phyloP scores from a whole-genome alignment of 2,797 vertebrate species.

The Dipus sagitta region DNA sequence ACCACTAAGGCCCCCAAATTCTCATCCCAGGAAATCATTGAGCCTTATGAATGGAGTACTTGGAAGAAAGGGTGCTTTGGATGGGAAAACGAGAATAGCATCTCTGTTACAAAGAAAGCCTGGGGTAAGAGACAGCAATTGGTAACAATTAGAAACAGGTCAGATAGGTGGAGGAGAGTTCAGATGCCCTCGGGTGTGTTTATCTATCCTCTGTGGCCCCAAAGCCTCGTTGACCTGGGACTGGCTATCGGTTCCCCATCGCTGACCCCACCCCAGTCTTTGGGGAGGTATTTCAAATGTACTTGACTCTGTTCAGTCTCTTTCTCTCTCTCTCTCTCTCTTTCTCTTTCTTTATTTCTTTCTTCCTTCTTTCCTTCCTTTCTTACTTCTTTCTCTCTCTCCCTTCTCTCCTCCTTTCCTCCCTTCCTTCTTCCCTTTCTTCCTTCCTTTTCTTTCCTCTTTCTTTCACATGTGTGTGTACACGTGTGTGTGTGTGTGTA shows the following conservation, averaged over 20 bases:
- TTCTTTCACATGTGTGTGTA: no score
- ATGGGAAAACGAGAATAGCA: slow-evolving; percentile 7
- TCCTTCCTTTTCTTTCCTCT: no score
- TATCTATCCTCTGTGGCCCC: slow-evolving; percentile 56
- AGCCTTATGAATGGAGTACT: slow-evolving; percentile 21
- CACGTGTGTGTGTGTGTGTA: no score
- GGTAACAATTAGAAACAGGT: slow-evolving; percentile 78
- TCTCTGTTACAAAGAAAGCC: slow-evolving; percentile 65
- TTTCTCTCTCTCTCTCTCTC: no score
- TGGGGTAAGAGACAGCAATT: slow-evolving; percentile 76
- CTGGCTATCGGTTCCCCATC: slow-evolving; percentile 67
- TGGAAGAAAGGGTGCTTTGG: slow-evolving; percentile 6
- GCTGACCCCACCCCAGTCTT: slow-evolving; percentile 5
- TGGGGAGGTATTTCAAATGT: neutral
- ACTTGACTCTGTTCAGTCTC: neutral
- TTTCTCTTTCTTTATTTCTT: no score
- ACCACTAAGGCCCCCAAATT: slow-evolving; percentile 34
- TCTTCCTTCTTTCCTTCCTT: no score
- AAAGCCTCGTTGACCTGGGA: slow-evolving; percentile 58
- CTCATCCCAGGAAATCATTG: slow-evolving; percentile 58
- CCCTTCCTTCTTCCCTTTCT: no score
- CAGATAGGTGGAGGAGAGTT: slow-evolving; percentile 71
- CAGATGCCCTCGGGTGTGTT: slow-evolving; percentile 71
- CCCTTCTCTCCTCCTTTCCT: no score
- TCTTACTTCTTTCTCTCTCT: no score